A percentile compares a stretch with the other conserved stretches of the same genome.
Evolutionary conservation across 2,113 vertebrate species (phyloP).

Genomic region (Daphoenositta chrysoptera): DNA sequence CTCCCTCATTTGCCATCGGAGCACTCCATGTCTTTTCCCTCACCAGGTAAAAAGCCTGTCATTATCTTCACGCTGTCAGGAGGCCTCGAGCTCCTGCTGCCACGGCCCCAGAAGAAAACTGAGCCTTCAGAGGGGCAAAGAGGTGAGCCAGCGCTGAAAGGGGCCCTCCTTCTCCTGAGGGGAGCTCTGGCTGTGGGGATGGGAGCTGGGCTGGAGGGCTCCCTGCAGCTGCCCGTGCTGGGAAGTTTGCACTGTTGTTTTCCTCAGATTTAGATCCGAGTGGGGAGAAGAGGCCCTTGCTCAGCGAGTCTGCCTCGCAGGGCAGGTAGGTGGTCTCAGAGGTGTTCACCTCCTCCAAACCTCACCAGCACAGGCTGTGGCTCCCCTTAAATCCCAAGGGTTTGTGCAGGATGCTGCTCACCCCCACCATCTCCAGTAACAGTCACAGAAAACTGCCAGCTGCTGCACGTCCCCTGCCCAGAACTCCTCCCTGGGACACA

Average conservation of each 20-base stretch:
- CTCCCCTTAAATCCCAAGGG: not conserved
- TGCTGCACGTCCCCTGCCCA: not conserved
- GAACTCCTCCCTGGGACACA: not conserved
- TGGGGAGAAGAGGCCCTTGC: not conserved
- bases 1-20: not conserved
- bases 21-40: not conserved
- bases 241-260: not conserved
- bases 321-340: not conserved
- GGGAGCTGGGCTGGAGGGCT: not conserved
- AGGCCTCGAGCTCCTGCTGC: conserved; percentile 49
- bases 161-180: not conserved
- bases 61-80: conserved; percentile 36
- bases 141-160: not conserved
- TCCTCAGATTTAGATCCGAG: conserved; percentile 8
- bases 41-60: conserved; percentile 8
- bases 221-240: not conserved
- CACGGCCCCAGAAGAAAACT: not conserved
- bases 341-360: not conserved
- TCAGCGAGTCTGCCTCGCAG: not conserved
- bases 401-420: not conserved
- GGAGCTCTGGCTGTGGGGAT: fast-evolving
- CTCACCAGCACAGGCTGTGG: not conserved
- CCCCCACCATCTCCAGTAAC: not conserved
- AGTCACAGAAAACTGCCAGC: not conserved
- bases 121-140: not conserved